Conservation (phyloP, 2,888 invertebrate genomes). For the Lasioglossum marginatum region DNA sequence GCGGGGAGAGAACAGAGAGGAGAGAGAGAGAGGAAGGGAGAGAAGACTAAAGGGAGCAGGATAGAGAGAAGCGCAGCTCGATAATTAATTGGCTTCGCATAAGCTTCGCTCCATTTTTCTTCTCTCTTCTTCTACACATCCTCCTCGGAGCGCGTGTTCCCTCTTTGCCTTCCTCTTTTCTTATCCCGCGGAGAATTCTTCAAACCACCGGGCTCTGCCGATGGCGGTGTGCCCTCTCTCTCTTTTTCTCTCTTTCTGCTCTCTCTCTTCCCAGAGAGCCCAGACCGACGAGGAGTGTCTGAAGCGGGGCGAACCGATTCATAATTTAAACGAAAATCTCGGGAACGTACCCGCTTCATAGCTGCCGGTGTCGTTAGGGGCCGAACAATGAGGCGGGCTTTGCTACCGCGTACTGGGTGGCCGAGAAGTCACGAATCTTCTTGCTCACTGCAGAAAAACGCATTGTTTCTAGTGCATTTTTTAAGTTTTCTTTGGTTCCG, state of each 20-base stretch:
- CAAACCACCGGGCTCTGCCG: conserved; percentile 40
- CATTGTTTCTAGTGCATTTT: neutral
- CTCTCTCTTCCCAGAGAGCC: conserved; percentile 16
- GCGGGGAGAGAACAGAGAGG: conserved; percentile 12
- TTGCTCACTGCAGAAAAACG: neutral
- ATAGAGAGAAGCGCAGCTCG: conserved; percentile 52
- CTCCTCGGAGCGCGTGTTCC: conserved; percentile 37
- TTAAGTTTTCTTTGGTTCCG: neutral
- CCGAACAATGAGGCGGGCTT: conserved; percentile 52
- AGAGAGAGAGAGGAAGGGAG: neutral
- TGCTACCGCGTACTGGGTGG: conserved; percentile 16
- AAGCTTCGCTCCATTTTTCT: conserved; percentile 77
- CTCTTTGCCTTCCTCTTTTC: conserved; percentile 38
- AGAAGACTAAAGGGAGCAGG: neutral
- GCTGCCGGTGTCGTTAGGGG: conserved; percentile 47
- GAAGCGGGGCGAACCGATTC: conserved; percentile 40
- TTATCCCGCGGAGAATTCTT: conserved; percentile 52
- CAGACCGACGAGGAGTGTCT: conserved; percentile 25
- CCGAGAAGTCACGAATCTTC: neutral
- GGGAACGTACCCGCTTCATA: conserved; percentile 54
- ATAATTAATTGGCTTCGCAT: conserved; percentile 77
- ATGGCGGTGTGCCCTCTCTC: conserved; percentile 33
- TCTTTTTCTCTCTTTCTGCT: neutral
- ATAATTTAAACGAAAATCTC: conserved; percentile 71
- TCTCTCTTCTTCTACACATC: conserved; percentile 49